Base-by-base conservation (phyloP, 1,140 invertebrate species). In the Polyergus mexicanus region DNA sequence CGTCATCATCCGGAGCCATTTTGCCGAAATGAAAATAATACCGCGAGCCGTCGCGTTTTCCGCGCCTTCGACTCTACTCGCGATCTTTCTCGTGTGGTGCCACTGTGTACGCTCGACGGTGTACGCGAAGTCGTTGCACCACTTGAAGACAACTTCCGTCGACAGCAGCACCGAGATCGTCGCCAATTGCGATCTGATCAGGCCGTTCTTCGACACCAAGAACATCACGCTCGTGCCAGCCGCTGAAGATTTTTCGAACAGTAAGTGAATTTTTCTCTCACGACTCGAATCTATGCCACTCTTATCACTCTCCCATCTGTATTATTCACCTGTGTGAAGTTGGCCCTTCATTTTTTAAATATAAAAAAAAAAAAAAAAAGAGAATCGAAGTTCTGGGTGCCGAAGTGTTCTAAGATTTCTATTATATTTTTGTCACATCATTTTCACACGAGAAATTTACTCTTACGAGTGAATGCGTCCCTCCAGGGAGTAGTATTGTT, bases 131-230 rank as follows among this genome's bases (percentile, higher is more conserved):
- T 84, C 68, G 13, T 19, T 51, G 86, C 83, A 88, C 86, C 8
- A 89, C 87, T n/a, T 90, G 91, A 83, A 6, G 62, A 90, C 89
- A 19, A 68, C 88, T 63, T 80, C 86, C 41, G 62, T 47, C 19
- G 74, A 60, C 28, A 86, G 88, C 56, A 84, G 80, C 16, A 89
- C 68, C 63, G 85, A 74, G 8, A 25, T 19, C 11, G 44, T 22
- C 10, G 75, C 66, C 51, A 84, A 91, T 69, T 94, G 93, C 76
- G 89, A 93, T 3, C 80, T 72, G 19, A 89, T 94, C 25, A 88
- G 87, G 54, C 62, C 87, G 25, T 93, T 94, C 63, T 92, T 94
- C 74, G 91, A 92, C 19, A 88, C 88, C 69, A 89, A 91, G 54
- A 94, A 94, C 76, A 86, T 92, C 85, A 90, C 88, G 13, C 84